phyloP scores from a whole-genome alignment of 2,888 invertebrate genomes.

The Polyploca ridens region DNA sequence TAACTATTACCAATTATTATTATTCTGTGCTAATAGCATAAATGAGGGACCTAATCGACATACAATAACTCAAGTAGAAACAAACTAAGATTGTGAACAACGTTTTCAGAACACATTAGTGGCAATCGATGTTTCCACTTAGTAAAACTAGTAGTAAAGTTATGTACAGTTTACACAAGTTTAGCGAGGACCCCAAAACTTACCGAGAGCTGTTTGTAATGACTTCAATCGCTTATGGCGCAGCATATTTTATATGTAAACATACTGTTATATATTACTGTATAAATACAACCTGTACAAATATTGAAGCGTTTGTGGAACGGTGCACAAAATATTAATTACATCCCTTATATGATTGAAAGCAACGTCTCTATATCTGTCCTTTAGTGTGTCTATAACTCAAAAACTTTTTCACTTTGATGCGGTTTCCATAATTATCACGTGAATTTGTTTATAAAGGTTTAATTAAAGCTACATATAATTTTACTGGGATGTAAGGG shows the following conservation, averaged over 20 bases:
- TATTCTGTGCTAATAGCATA: not conserved
- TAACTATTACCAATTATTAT: no score
- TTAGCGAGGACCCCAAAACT: slow-evolving; percentile 36
- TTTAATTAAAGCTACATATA: no score
- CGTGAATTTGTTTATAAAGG: no score
- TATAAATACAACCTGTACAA: no score
- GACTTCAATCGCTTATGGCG: slow-evolving; percentile 50
- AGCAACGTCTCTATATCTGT: no score
- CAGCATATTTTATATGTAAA: slow-evolving; percentile 27
- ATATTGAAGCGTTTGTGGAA: no score
- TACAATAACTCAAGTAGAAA: slow-evolving; percentile 22
- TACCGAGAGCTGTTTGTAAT: slow-evolving; percentile 52
- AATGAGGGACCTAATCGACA: not conserved
- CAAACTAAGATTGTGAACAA: slow-evolving; percentile 40
- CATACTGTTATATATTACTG: not conserved
- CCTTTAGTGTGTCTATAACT: no score
- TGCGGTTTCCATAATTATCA: no score
- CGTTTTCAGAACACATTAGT: slow-evolving; percentile 45
- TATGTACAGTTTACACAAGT: slow-evolving; percentile 44
- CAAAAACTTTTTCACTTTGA: no score
- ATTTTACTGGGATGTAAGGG: no score
- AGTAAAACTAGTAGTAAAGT: slow-evolving; percentile 47
- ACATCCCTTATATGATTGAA: no score
- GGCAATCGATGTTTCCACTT: slow-evolving; percentile 47
- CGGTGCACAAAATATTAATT: no score